A percentile compares a stretch with the other conserved stretches of the same genome.
Evolutionary conservation across 2,113 vertebrate genomes (phyloP).

Genomic region (Scalopus aquaticus): DNA sequence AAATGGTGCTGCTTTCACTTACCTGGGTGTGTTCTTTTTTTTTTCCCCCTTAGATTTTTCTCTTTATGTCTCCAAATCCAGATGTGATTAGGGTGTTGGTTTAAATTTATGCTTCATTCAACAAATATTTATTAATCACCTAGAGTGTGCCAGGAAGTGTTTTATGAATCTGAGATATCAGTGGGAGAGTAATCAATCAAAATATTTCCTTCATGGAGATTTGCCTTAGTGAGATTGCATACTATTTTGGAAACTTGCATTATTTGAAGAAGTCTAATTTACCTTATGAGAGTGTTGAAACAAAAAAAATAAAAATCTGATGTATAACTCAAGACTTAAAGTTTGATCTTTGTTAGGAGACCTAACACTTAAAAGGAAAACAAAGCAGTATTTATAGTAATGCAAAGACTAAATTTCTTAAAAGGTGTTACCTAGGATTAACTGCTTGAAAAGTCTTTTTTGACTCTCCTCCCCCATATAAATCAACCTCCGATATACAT

Average conservation of each 20-base stretch:
- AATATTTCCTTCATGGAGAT: not conserved
- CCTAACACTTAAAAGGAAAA: not conserved
- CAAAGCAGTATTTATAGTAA: not conserved
- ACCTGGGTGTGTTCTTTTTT: not conserved
- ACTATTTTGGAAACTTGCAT: constrained; percentile 17
- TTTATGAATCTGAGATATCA: not conserved
- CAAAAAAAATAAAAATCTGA: not conserved
- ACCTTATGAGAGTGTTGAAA: not conserved
- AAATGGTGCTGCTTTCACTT: not conserved
- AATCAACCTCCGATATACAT: not conserved
- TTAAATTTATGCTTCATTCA: not conserved
- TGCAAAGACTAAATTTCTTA: not conserved
- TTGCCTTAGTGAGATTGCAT: not conserved
- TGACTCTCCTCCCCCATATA: not conserved
- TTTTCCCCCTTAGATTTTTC: not conserved
- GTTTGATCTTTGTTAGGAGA: constrained; percentile 27
- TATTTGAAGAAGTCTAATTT: constrained; percentile 23
- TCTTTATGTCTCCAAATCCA: not conserved
- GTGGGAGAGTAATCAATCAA: not conserved
- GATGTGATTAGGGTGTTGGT: not conserved
- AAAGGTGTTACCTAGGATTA: not conserved
- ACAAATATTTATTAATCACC: not conserved
- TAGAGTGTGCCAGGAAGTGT: not conserved
- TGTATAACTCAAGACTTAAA: not conserved
- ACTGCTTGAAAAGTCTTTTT: not conserved